Evolutionary conservation across 2,113 vertebrate species (phyloP), one percentile per base, ranked within the genome.

Genomic region (Nycticryphes semicollaris): DNA sequence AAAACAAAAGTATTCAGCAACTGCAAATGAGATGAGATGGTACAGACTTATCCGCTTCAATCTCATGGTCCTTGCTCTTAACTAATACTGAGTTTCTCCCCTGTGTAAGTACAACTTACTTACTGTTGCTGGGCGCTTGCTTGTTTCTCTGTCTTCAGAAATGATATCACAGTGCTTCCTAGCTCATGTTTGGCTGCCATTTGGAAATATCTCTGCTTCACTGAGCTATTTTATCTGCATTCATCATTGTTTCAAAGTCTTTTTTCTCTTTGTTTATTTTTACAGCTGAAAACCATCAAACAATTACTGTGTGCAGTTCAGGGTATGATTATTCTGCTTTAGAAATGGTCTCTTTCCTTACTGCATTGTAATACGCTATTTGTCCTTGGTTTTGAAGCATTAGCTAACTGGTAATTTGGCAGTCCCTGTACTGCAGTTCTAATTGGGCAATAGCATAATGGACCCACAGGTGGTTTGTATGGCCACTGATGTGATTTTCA

Each of bases 251-350:
- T 95, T 93, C 76, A 84, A 90, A 90, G 63, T 47, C 14, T 83
- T 79, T 87, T 69, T 75, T 84, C 48, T 90, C 59, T 73, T 84
- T 90, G 48, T 83, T 92, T 93, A 64, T 79, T 91, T 91, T 91
- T 79, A 53, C 79, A 83, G 75, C 90, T 95, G 92, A 88, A 93
- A 88, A 77, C 20, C 31, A 84, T 83, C 67, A 80, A 45, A 91
- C 74, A 90, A 66, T 90, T 92, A 51, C 48, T 45, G 17, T 84
- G 59, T 80, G 50, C 69, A 64, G n/a, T 66, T 54, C 51, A 39
- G 69, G 24, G 66, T 83, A 21, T 68, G 72, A 88, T 73, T 90
- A 64, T 53, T 50, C 8, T 93, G 74, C 70, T 94, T 56, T 57
- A 43, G 78, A 77, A 90, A 48, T n/a, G 7, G 11, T 74, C 33